Conservation (phyloP, 1,140 invertebrate species). For the Apis cerana region DNA sequence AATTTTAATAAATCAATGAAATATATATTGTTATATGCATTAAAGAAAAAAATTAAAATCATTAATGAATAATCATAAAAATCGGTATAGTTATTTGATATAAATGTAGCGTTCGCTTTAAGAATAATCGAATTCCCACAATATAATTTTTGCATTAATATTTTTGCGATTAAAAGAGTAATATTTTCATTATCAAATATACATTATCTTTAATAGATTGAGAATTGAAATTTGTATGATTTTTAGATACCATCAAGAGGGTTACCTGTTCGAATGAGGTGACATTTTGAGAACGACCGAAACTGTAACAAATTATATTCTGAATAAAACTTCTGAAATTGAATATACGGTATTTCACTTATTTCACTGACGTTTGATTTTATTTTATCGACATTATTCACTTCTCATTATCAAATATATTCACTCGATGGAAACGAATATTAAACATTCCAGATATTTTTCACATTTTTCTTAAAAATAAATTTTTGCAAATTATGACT, state of each 20-base stretch:
- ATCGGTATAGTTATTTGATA: background rate
- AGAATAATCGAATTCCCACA: background rate
- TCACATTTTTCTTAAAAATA: background rate
- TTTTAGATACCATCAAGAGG: conserved; percentile 21
- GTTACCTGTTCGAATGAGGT: conserved; percentile 3
- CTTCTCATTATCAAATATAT: background rate
- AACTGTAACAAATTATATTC: background rate
- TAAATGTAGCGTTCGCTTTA: background rate
- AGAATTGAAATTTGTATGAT: conserved; percentile 14
- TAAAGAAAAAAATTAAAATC: no score
- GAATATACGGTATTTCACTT: background rate
- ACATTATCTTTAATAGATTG: conserved; percentile 4
- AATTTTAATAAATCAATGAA: no score
- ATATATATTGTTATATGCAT: no score
- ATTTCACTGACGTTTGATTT: background rate
- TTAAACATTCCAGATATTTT: background rate
- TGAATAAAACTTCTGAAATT: conserved; percentile 10
- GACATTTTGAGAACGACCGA: background rate
- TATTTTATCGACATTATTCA: background rate
- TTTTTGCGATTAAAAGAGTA: background rate
- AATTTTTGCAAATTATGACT: background rate
- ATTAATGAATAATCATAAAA: background rate
- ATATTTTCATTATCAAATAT: background rate
- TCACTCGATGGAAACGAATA: no score
- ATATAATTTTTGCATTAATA: background rate